Conservation (phyloP, 2,113 vertebrate genomes). For the Microcebus jonahi region DNA sequence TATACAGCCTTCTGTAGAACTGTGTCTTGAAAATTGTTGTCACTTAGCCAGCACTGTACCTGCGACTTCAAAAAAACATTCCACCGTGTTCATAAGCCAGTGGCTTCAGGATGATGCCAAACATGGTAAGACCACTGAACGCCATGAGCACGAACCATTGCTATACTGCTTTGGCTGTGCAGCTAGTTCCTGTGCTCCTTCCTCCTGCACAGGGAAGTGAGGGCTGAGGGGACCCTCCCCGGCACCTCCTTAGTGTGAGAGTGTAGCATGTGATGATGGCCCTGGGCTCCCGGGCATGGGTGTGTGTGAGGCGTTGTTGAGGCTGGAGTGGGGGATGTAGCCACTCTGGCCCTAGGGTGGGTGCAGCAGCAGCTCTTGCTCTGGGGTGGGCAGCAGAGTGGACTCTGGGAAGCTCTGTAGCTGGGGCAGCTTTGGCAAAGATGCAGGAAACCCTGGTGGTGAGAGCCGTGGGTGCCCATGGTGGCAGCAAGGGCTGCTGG, state of each 20-base stretch:
- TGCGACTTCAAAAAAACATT: neutral
- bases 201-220: neutral
- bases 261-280: neutral
- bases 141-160: neutral
- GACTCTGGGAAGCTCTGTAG: neutral
- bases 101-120: neutral
- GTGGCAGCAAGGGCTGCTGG: neutral
- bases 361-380: neutral
- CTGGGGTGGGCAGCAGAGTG: neutral
- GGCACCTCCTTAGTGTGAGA: neutral
- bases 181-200: neutral
- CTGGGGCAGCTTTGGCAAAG: too few relatives aligned
- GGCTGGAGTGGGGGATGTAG: neutral
- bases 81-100: neutral
- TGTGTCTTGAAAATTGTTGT: neutral
- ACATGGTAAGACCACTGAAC: neutral
- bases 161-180: neutral
- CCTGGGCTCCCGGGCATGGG: neutral
- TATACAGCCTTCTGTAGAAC: neutral
- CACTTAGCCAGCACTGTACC: neutral
- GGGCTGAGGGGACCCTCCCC: neutral
- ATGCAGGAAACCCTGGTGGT: neutral
- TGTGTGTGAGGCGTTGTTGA: neutral
- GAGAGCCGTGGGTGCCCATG: neutral
- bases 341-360: neutral